phyloP scores from a whole-genome alignment of 1,140 invertebrate species.

The Andricus grossulariae region DNA sequence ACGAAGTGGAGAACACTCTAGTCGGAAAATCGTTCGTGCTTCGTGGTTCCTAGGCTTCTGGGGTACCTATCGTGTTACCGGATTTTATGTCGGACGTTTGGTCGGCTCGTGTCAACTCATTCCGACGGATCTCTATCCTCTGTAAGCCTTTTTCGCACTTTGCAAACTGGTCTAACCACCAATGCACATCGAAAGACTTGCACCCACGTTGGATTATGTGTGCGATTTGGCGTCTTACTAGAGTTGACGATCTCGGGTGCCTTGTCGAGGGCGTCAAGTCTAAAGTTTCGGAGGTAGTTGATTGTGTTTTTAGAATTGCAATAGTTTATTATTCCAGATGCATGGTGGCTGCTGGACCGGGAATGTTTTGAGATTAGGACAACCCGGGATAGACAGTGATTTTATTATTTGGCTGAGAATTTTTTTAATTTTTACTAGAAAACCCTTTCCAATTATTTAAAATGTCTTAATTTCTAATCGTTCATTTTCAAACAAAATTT shows the following conservation, averaged over 20 bases:
- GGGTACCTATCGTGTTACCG: not conserved
- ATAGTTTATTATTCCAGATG: not conserved
- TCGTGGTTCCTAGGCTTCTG: not conserved
- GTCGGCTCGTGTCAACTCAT: not conserved
- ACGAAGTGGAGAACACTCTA: slow-evolving; percentile 59
- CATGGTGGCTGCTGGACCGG: not conserved
- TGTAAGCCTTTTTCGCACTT: slow-evolving; percentile 32
- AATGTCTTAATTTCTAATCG: too few species aligned
- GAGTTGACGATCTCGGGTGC: not conserved
- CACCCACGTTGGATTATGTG: not conserved
- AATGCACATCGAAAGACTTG: not conserved
- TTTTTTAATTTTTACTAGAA: too few species aligned
- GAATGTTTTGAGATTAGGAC: not conserved
- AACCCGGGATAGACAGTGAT: too few species aligned
- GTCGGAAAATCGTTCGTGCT: slow-evolving; percentile 5
- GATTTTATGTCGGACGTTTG: not conserved
- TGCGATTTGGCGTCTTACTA: not conserved
- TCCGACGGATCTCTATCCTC: not conserved
- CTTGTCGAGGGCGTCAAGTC: not conserved
- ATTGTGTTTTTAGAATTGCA: not conserved
- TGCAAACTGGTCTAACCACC: not conserved
- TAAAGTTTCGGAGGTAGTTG: not conserved
- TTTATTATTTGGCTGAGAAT: too few species aligned
- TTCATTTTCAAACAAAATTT: too few species aligned
- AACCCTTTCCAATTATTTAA: too few species aligned